Base-by-base conservation (phyloP, 92 coral and sea anemone species). In the Metridium senile region DNA sequence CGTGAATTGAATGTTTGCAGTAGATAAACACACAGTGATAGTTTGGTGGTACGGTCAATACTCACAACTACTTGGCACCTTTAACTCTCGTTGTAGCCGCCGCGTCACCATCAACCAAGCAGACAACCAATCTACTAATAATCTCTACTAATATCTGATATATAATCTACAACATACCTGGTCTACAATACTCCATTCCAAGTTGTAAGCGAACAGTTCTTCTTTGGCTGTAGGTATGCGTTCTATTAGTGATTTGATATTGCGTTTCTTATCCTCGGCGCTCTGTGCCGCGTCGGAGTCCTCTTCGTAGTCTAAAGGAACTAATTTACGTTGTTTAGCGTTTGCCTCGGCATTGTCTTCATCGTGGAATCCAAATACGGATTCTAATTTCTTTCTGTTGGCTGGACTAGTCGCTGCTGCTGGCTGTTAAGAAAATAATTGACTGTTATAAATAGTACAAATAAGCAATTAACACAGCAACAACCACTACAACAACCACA, bases 211-310 rank as follows among this genome's bases (percentile, higher is more conserved):
- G 87, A 94, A 94, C 23, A 94, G 93, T 80, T 94, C 98, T 56
- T 92, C 97, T 75, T 94, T 94, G 82, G 98, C 98, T 66, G 98
- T 94, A 57, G 98, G 98, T 66, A 94, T 94, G 68, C 97, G 97
- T 84, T 94, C 98, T 34, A 94, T 94, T 29, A 94, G 97, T 76
- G 95, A 92, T 73, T 94, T 94, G 49, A 94, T 94, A 69, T 89
- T 91, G 78, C 92, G 88, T 81, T 94, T 94, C 86, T 94, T 94
- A 80, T 94, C 97, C 76, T 94, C 98, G 10, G 98, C 98, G 70
- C 83, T 81, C 54, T 86, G 89, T 0, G 80, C 86, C 56, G 72
- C 87, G 68, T 77, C 79, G 21, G 75, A 74, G 58, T 70, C 88
- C 67, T 94, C 98, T 26, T 88, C 89, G 83, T 94, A 93, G 74